Conservation (phyloP, 2,797 vertebrate species). For the Danio kyathit region DNA sequence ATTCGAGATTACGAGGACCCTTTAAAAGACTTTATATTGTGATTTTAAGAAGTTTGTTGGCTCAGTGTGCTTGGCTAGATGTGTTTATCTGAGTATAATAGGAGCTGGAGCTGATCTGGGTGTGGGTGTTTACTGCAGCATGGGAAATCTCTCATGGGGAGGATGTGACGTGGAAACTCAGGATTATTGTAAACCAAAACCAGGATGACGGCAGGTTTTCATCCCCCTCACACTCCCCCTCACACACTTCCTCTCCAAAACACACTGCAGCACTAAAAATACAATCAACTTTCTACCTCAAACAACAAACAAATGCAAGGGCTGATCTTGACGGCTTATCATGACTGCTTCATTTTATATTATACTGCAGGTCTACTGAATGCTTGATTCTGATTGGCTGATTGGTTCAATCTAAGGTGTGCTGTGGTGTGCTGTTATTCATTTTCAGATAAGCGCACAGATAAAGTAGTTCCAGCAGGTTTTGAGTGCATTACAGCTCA, state of each 20-base stretch:
- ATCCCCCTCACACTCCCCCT: conserved; percentile 33
- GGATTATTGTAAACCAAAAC: conserved; percentile 55
- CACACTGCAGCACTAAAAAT: conserved; percentile 69
- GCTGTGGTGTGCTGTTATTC: too few relatives aligned
- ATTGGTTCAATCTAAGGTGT: too few relatives aligned
- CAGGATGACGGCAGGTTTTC: conserved; percentile 47
- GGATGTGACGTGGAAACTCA: conserved; percentile 48
- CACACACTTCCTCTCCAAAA: conserved; percentile 47
- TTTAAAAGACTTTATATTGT: too few relatives aligned
- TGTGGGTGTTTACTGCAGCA: conserved; percentile 40
- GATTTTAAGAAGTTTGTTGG: not conserved
- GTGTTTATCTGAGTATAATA: conserved; percentile 16
- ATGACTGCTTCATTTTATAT: not conserved
- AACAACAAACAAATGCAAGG: conserved; percentile 12
- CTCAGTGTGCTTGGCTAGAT: not conserved
- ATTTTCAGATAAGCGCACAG: too few relatives aligned
- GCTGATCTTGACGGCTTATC: conserved; percentile 14
- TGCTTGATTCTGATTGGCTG: too few relatives aligned
- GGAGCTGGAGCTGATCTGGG: conserved; percentile 19
- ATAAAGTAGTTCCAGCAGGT: too few relatives aligned
- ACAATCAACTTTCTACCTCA: conserved; percentile 63
- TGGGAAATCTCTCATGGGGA: conserved; percentile 33
- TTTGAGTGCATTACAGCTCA: too few relatives aligned
- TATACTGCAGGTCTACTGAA: too few relatives aligned
- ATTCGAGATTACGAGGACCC: too few relatives aligned